Evolutionary conservation across 2,797 vertebrate species (phyloP).

Genomic region (Simalia tracyae): DNA sequence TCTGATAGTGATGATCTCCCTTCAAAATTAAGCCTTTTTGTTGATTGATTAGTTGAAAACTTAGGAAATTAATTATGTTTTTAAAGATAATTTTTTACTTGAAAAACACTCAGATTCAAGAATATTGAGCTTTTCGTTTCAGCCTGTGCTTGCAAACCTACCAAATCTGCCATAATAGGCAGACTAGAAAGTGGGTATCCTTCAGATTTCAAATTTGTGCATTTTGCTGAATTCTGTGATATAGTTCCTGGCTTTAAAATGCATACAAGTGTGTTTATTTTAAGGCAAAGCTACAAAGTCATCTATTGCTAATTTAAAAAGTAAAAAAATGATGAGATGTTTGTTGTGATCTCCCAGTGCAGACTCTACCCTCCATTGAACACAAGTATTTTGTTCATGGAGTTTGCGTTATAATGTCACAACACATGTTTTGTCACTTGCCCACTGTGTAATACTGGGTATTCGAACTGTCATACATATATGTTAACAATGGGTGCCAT

Average conservation of each 20-base stretch:
- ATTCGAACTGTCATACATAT: too few relatives aligned
- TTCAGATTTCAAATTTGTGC: background rate
- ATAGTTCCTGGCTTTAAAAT: background rate
- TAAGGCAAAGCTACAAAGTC: background rate
- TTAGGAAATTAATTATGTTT: background rate
- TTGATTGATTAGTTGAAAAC: background rate
- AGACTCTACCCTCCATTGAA: too few relatives aligned
- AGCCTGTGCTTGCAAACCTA: background rate
- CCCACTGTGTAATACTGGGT: too few relatives aligned
- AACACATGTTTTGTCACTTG: too few relatives aligned
- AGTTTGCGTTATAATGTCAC: too few relatives aligned
- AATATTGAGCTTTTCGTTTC: background rate
- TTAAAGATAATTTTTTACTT: background rate
- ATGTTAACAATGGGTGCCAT: too few relatives aligned
- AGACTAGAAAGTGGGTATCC: too few relatives aligned
- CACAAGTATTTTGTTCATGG: too few relatives aligned
- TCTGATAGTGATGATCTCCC: background rate
- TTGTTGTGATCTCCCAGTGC: too few relatives aligned
- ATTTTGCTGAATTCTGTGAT: background rate
- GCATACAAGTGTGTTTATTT: background rate
- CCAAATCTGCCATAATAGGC: background rate
- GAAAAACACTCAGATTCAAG: background rate
- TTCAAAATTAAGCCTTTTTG: background rate
- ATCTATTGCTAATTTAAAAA: too few relatives aligned
- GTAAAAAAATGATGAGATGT: too few relatives aligned